These are phyloP conservation scores for Hymenopus coronatus DNA, from an alignment of 2,888 invertebrate species.

Conservation along the genomic window DNA sequence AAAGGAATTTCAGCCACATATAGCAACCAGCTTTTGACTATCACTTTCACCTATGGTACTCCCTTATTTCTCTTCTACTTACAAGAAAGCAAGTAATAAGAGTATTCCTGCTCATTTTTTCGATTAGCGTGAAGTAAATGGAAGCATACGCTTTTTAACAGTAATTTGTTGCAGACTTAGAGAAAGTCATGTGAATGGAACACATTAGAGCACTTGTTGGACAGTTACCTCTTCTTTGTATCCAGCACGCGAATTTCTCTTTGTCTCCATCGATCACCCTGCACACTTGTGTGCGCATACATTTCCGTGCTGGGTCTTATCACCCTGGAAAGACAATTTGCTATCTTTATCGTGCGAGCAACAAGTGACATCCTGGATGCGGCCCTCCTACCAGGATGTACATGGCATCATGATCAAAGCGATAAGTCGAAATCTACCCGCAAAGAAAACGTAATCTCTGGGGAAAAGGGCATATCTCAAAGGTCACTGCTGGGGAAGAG, in stretches of 20 bases:
- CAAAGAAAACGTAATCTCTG: not conserved
- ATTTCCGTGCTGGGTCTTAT: not conserved
- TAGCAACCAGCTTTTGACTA: too few relatives aligned
- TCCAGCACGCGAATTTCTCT: not conserved
- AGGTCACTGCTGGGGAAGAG: not conserved
- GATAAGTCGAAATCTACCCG: not conserved
- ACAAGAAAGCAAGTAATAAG: too few relatives aligned
- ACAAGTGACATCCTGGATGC: not conserved
- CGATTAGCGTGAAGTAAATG: too few relatives aligned
- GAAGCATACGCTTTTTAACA: too few relatives aligned
- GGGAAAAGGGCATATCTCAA: not conserved
- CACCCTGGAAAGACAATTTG: not conserved
- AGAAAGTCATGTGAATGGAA: too few relatives aligned
- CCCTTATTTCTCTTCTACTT: too few relatives aligned
- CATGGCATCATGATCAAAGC: not conserved
- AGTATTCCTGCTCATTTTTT: too few relatives aligned
- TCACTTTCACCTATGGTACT: too few relatives aligned
- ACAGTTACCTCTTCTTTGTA: not conserved
- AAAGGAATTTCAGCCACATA: too few relatives aligned
- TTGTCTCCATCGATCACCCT: not conserved
- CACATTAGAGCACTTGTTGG: too few relatives aligned
- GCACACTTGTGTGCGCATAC: not conserved
- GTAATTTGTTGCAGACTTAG: too few relatives aligned
- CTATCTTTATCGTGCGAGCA: not conserved
- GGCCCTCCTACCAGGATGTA: not conserved